Base-by-base conservation (phyloP, 2,888 invertebrate species). In the Lepidocyrtinus sp. region DNA sequence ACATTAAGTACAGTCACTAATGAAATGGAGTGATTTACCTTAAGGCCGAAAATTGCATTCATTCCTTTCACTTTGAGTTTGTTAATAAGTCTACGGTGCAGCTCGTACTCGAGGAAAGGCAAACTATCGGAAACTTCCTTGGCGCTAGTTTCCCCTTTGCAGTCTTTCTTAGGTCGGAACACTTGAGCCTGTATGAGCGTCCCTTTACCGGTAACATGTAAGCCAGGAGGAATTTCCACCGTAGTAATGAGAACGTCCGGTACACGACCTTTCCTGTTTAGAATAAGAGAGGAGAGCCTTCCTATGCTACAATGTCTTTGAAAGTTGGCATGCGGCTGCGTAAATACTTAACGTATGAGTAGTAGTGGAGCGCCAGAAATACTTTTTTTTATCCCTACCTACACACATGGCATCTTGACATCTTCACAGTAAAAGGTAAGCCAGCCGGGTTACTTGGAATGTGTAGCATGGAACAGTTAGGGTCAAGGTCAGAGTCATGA, bases 31-130 rank as follows among this genome's bases (percentile, higher is more conserved):
- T 45, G 15, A 7, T 90, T 89, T 82, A 92, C 91, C 88, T 93
- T 93, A 5, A 98, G 90, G 0, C 95, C 95, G 89, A 98, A 98
- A 72, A 98, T 90, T 2, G 96, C 95, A 90, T 98, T 99, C 92
- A 98, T 97, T 5, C 97, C 97, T 89, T 96, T 96, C 84, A 97
- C 94, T 89, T 95, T 93, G 1, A 98, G 90, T 88, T 97, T 98
- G 88, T 96, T 96, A 0, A 97, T 91, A 46, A 98, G 90, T 85
- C 97, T 92, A 81, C 96, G 93, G 89, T 99, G 97, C 64, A 99
- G 90, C 88, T 99, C 98, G 88, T 98, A 98, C 89, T 99, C 98
- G 73, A 98, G 89, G 90, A 98, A 98, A 0, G 98, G 98, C 73
- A 98, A 90, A 86, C 95, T 95, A 90, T 98, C 96, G 0, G 97